A percentile compares a stretch with the other conserved stretches of the same genome.
These are phyloP conservation scores for Galaxias olidus DNA, from an alignment of 2,797 vertebrate genomes.

Conservation along the genomic window DNA sequence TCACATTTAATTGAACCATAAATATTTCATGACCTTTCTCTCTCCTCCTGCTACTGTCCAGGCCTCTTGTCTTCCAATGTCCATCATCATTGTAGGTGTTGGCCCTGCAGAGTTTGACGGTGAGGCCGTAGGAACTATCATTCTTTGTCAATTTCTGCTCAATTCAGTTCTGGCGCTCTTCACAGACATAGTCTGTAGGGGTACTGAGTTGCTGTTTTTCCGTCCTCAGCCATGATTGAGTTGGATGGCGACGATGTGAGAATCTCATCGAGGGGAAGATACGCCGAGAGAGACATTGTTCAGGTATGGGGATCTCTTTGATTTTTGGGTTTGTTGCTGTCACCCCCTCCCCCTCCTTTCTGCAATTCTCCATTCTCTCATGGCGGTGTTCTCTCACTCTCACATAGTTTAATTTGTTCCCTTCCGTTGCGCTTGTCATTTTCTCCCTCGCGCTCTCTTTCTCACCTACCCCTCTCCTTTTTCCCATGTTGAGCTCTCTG, in stretches of 20 bases:
- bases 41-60: conserved; percentile 24
- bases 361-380: no score
- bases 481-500: no score
- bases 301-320: conserved; percentile 76
- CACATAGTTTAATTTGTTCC: no score
- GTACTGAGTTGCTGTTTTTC: conserved; percentile 14
- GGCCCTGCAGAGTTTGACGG: conserved; percentile 97
- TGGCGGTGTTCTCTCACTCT: no score
- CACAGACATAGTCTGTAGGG: not conserved
- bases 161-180: not conserved
- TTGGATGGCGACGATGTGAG: conserved; percentile 94
- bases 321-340: not conserved
- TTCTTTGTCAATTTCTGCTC: not conserved
- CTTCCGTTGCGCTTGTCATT: no score
- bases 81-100: conserved; percentile 96
- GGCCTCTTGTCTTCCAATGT: conserved; percentile 92
- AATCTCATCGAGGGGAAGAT: conserved; percentile 94
- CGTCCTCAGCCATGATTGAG: conserved; percentile 90
- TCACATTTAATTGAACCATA: no score
- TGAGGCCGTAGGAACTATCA: conserved; percentile 60
- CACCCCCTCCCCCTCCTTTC: not conserved
- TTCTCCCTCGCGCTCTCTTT: no score
- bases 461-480: no score
- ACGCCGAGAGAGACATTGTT: conserved; percentile 95
- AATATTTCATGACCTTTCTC: not conserved